Percentiles rank a stretch among this genome's conserved stretches.
phyloP scores from a whole-genome alignment of 2,888 invertebrate species.

The Shargacucullia verbasci region DNA sequence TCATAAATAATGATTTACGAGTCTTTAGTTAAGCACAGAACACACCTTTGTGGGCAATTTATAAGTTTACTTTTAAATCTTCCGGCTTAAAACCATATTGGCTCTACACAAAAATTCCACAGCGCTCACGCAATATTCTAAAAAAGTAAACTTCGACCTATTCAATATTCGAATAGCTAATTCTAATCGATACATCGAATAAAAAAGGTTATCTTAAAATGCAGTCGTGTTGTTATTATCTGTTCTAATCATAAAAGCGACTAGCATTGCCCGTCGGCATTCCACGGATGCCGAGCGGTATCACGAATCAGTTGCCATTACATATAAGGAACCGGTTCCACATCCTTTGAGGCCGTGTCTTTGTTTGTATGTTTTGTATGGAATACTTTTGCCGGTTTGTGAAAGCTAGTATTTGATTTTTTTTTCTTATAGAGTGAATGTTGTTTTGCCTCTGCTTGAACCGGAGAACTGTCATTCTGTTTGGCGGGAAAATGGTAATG shows the following conservation, averaged over 20 bases:
- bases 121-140: conserved; percentile 16
- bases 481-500: not conserved
- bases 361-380: conserved; percentile 66
- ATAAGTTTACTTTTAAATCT: conserved; percentile 22
- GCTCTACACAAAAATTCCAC: conserved; percentile 28
- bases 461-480: not conserved
- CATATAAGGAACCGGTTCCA: conserved; percentile 73
- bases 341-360: conserved; percentile 71
- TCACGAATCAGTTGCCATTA: conserved; percentile 63
- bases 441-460: not conserved
- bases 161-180: conserved; percentile 27
- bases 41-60: conserved; percentile 8
- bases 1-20: not conserved
- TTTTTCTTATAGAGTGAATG: conserved; percentile 1
- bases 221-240: conserved; percentile 54
- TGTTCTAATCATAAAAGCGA: conserved; percentile 54
- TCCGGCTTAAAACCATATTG: conserved; percentile 13
- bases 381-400: conserved; percentile 51
- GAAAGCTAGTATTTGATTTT: conserved; percentile 33
- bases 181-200: conserved; percentile 15
- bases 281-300: conserved; percentile 64
- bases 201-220: conserved; percentile 49
- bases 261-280: conserved; percentile 64
- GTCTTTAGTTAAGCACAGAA: conserved; percentile 3
- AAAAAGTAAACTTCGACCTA: conserved; percentile 21